Percentiles rank a stretch among this genome's conserved stretches.
Conservation (phyloP, 2,797 vertebrate genomes). For the Myripristis jacobus region DNA sequence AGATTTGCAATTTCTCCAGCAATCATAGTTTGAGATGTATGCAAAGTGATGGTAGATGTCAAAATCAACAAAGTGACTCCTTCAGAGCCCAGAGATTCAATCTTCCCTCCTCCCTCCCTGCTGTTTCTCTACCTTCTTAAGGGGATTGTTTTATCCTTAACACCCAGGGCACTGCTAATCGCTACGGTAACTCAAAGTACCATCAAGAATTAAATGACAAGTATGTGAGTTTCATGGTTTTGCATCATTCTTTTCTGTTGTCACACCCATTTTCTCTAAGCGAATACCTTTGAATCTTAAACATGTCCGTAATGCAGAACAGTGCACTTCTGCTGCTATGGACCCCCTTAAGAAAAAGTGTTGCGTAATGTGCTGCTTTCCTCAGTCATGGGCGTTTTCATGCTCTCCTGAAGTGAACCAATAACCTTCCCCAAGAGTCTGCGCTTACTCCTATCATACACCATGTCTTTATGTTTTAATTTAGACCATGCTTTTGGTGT, state of each 20-base stretch:
- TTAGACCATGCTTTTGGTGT: background rate
- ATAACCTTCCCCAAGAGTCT: slow-evolving; percentile 12
- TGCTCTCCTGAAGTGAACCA: slow-evolving; percentile 59
- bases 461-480: background rate
- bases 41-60: slow-evolving; percentile 20
- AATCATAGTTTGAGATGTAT: slow-evolving; percentile 26
- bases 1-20: slow-evolving; percentile 37
- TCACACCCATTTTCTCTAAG: background rate
- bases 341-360: slow-evolving; percentile 69
- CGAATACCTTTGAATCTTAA: background rate
- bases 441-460: slow-evolving; percentile 5
- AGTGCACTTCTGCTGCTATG: background rate
- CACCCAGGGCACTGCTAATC: background rate
- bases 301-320: background rate
- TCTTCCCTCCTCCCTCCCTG: slow-evolving; percentile 32
- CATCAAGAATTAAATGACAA: background rate
- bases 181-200: background rate
- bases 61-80: slow-evolving; percentile 1
- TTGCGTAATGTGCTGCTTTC: slow-evolving; percentile 27
- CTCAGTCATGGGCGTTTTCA: slow-evolving; percentile 49
- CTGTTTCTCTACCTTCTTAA: slow-evolving; percentile 62
- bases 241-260: slow-evolving; percentile 1
- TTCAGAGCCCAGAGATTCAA: slow-evolving; percentile 25
- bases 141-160: slow-evolving; percentile 52
- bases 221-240: slow-evolving; percentile 4